Base-by-base conservation (phyloP, 2,888 invertebrate genomes). In the Axea sp. region DNA sequence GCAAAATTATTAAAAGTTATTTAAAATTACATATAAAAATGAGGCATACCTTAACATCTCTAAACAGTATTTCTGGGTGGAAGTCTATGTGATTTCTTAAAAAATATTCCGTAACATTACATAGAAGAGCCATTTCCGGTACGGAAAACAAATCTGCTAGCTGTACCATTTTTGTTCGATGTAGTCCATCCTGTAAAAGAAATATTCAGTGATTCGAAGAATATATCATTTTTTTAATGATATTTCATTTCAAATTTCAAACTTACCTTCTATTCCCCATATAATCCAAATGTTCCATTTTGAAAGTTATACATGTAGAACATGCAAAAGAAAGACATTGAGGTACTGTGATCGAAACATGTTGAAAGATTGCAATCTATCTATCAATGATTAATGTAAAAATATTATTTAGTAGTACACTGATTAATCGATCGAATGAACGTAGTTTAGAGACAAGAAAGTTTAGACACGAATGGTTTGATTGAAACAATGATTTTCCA, bases 131-230 rank as follows among this genome's bases (percentile, higher is more conserved):
- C 93, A 98, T 97, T 90, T 98, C 98, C 17, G 99, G 98, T 35
- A 98, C 94, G 3, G 98, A 97, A 89, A 99, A 99, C 55, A 98
- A 88, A 89, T 99, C 99, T 2, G 98, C 97, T 79, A 99, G 89
- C 86, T 99, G 98, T 9, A 96, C 93, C 97, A 99, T 97, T 88
- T 90, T 90, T 12, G 89, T 83, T 12, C 86, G 82, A 9, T 82
- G 83, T 6, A 84, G 64, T 26, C 79, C 81, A 62, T 85, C 83
- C 86, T 86, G 47, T n/a, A 77, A 74, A 53, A 14, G 45, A 8
- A 55, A 19, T 19, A 3, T 19, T 57, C 47, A 7, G 14, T 65
- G 11, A 6, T 5, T 24, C 11, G 41, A 30, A 41, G 31, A 55
- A 26, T 8, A 12, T 57, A 12, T 8, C 0, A 33, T 28, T 51